A percentile compares a stretch with the other conserved stretches of the same genome.
Conservation (phyloP, 2,113 vertebrate genomes). For the Seriola dumerili region DNA sequence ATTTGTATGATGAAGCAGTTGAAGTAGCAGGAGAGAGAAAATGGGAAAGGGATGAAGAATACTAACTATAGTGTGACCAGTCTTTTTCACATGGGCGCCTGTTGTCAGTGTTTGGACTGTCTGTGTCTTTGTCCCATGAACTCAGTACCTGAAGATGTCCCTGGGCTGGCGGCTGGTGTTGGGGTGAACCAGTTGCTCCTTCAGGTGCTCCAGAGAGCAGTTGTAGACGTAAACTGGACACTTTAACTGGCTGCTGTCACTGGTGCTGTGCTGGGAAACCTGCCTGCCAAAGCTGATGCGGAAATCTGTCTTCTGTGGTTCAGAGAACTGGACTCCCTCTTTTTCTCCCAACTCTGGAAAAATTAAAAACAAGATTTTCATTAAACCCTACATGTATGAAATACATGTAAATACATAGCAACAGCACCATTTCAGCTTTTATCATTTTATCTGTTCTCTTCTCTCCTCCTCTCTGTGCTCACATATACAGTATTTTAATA, state of each 20-base stretch:
- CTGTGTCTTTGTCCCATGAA: background rate
- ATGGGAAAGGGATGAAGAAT: no score
- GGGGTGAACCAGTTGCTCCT: constrained; percentile 91
- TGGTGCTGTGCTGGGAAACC: constrained; percentile 85
- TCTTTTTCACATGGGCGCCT: no score
- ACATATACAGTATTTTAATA: no score
- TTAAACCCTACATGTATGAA: no score
- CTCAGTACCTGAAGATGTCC: constrained; percentile 92
- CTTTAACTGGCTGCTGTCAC: constrained; percentile 83
- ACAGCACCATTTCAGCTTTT: no score
- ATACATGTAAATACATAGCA: no score
- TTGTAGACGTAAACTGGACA: constrained; percentile 96
- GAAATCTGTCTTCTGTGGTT: constrained; percentile 81
- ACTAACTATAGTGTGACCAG: no score
- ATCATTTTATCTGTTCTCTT: no score
- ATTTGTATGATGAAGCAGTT: no score
- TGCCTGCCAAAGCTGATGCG: constrained; percentile 81
- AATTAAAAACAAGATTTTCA: background rate
- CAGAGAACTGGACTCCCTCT: constrained; percentile 85
- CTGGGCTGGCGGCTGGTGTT: constrained; percentile 83
- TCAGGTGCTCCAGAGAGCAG: constrained; percentile 91
- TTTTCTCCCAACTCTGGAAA: constrained; percentile 78
- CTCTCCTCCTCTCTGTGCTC: no score
- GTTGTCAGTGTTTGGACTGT: no score
- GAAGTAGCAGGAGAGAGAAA: no score